Base-by-base conservation (phyloP, 2,888 invertebrate genomes). In the Bugula neritina region DNA sequence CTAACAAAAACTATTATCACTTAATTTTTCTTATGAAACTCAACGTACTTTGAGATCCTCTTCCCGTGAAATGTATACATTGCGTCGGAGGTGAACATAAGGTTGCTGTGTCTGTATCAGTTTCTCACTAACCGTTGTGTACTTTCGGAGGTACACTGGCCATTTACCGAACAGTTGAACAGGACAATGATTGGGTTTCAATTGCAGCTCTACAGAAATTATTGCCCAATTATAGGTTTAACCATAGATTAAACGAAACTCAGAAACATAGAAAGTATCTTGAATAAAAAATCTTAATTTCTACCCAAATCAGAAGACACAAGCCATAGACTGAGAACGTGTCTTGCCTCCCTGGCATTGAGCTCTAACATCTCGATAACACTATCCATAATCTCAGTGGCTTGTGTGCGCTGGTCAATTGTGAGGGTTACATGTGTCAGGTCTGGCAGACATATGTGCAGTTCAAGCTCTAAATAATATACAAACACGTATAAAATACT, bases 141-240 rank as follows among this genome's bases (percentile, higher is more conserved):
- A 63, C 34, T 63, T 63, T 10, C 63, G 63, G 5, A 63, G 63
- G 63, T 63, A 63, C 21, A 63, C 63, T 31, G 63, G 63, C 63
- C 63, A 63, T 27, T 63, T 63, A 31, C 29, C 63, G 31, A 63
- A 63, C 31, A 63, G 63, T 27, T 29, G 63, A 5, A 27, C 34
- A 29, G 63, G 63, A 34, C 63, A 63, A n/a, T 63, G 63, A 34
- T 63, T 63, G 5, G 63, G 63, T n/a, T 63, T 63, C 31, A 63
- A 31, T 27, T 63, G 63, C 31, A 63, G n/a, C n/a, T 63, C 63
- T 63, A 63, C 5, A 63, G 13, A 3, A 43, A 43, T n/a, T n/a
- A n/a, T n/a, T n/a, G n/a, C n/a, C n/a, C n/a, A n/a, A n/a, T n/a
- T n/a, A n/a, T n/a, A n/a, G n/a, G n/a, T n/a, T n/a, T n/a, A n/a